A percentile compares a stretch with the other conserved stretches of the same genome.
Conservation (phyloP, 1,140 invertebrate genomes). For the Zaprionus camerounensis region DNA sequence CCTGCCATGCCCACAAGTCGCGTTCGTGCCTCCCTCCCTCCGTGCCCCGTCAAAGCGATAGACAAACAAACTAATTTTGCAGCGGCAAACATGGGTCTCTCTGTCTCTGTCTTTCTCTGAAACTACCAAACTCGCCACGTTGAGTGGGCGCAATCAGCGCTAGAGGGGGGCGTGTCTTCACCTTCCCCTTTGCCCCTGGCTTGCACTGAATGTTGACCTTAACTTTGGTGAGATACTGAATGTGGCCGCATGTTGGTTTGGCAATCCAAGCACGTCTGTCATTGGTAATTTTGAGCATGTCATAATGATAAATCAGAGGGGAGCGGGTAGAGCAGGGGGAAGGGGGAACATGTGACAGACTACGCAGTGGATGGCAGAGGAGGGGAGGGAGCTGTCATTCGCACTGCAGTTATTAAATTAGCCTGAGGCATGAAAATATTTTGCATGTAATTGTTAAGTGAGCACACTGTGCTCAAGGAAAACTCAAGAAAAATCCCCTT, state of each 20-base stretch:
- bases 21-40: conserved; percentile 20
- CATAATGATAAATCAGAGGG: conserved; percentile 79
- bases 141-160: conserved; percentile 49
- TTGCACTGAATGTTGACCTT: conserved; percentile 37
- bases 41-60: conserved; percentile 7
- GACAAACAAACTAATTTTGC: conserved; percentile 80
- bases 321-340: not conserved
- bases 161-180: not conserved
- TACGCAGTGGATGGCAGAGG: not conserved
- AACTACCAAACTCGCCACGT: conserved; percentile 22
- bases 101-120: not conserved
- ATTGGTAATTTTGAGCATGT: conserved; percentile 82
- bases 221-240: not conserved
- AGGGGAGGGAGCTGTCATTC: not conserved
- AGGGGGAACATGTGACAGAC: conserved; percentile 36
- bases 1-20: conserved; percentile 38
- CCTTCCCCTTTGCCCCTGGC: not conserved
- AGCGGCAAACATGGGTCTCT: conserved; percentile 58
- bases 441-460: conserved; percentile 57
- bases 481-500: not conserved
- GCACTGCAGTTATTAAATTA: conserved; percentile 65
- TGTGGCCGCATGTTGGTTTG: conserved; percentile 37
- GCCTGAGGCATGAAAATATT: conserved; percentile 30
- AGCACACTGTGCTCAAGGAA: not conserved
- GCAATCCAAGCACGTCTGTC: conserved; percentile 73